Evolutionary conservation across 2,113 vertebrate species (phyloP).

Genomic region (Tetrao urogallus): DNA sequence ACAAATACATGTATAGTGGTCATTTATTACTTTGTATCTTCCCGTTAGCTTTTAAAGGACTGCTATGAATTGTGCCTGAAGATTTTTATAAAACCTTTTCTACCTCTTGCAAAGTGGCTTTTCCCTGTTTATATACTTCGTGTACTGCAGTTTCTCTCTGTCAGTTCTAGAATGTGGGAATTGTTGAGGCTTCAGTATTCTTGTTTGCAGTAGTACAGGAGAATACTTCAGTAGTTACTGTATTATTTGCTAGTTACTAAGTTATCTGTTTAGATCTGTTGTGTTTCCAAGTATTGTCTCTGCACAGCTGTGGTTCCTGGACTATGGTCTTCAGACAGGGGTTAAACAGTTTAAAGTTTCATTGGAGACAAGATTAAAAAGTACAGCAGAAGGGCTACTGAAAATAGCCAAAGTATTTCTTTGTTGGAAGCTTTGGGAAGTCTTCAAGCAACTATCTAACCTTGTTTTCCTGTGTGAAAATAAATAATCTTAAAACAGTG

Average conservation of each 20-base stretch:
- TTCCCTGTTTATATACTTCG: neutral
- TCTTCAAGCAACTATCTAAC: neutral
- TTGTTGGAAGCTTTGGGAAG: neutral
- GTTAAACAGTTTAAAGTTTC: neutral
- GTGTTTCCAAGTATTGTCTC: neutral
- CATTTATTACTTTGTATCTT: slow-evolving; percentile 57
- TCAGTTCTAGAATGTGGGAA: neutral
- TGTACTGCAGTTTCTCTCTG: neutral
- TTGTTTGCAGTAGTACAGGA: neutral
- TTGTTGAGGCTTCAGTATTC: neutral
- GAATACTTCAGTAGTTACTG: neutral
- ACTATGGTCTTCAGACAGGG: neutral
- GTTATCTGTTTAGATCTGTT: slow-evolving; percentile 17
- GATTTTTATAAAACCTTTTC: slow-evolving; percentile 64
- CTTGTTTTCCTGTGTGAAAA: neutral
- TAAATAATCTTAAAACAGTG: neutral
- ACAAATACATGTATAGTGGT: slow-evolving; percentile 41
- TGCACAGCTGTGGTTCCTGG: neutral
- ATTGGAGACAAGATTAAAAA: neutral
- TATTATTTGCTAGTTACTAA: neutral
- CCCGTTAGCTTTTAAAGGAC: slow-evolving; percentile 33
- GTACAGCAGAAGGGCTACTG: neutral
- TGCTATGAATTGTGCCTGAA: slow-evolving; percentile 50
- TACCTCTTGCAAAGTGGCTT: slow-evolving; percentile 58
- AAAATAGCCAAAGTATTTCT: neutral